Evolutionary conservation across 2,113 vertebrate species (phyloP).

Genomic region (Clarias macrocephalus): DNA sequence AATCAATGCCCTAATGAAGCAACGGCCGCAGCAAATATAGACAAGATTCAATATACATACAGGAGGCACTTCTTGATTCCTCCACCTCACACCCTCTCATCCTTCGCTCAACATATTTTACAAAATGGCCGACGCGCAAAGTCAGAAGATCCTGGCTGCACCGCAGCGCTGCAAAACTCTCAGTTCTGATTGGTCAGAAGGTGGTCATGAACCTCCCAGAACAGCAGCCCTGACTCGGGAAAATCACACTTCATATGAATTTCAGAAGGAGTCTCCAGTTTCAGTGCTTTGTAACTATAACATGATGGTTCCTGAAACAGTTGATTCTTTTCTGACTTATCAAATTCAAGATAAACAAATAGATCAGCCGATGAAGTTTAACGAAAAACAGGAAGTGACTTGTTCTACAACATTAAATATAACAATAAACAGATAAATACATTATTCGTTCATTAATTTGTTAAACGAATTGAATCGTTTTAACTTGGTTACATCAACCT

Average conservation of each 20-base stretch:
- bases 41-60: neutral
- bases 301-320: neutral
- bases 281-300: neutral
- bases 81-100: neutral
- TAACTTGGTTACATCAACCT: too few species aligned
- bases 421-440: too few species aligned
- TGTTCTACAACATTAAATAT: too few species aligned
- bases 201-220: neutral
- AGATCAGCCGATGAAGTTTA: too few species aligned
- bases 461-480: too few species aligned
- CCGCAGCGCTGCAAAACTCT: neutral
- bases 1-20: conserved; percentile 79
- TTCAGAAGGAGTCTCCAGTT: neutral
- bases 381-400: too few species aligned
- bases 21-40: conserved; percentile 65
- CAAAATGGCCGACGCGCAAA: neutral
- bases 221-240: neutral
- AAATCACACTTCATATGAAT: neutral
- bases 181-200: neutral
- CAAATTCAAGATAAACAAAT: too few species aligned
- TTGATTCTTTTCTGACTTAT: too few species aligned
- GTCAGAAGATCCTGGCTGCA: neutral
- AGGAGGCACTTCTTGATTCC: neutral
- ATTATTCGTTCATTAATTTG: too few species aligned
- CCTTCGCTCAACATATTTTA: too few species aligned